Percentiles rank a stretch among this genome's conserved stretches.
Conservation (phyloP, 1,140 invertebrate species). For the Drosophila equinoxialis region DNA sequence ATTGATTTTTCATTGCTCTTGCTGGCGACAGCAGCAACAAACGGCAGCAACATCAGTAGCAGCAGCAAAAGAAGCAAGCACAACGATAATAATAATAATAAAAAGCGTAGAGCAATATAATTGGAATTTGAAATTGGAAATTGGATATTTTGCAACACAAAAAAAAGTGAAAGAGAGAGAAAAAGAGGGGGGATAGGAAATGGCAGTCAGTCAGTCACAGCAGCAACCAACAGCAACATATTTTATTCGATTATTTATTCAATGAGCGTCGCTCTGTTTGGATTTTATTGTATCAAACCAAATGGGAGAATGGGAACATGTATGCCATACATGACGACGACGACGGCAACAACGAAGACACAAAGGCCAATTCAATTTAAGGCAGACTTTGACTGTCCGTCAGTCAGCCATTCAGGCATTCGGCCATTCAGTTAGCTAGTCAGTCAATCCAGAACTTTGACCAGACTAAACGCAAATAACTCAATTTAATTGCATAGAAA, state of each 20-base stretch:
- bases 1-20: slow-evolving; percentile 76
- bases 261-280: slow-evolving; percentile 74
- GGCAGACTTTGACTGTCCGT: slow-evolving; percentile 41
- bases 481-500: slow-evolving; percentile 73
- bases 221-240: slow-evolving; percentile 44
- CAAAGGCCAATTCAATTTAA: slow-evolving; percentile 80
- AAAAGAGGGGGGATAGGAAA: slow-evolving; percentile 37
- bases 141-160: slow-evolving; percentile 75
- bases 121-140: slow-evolving; percentile 81
- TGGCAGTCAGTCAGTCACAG: background rate
- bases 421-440: background rate
- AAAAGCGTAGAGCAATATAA: slow-evolving; percentile 80
- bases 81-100: slow-evolving; percentile 72
- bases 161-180: slow-evolving; percentile 48
- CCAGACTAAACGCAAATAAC: slow-evolving; percentile 67
- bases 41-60: slow-evolving; percentile 30
- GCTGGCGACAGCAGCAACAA: slow-evolving; percentile 28
- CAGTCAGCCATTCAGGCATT: slow-evolving; percentile 9
- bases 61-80: slow-evolving; percentile 32
- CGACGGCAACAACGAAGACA: slow-evolving; percentile 47
- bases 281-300: slow-evolving; percentile 69
- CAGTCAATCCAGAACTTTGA: slow-evolving; percentile 50
- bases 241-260: slow-evolving; percentile 81
- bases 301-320: slow-evolving; percentile 51
- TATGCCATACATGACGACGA: slow-evolving; percentile 68